Evolutionary conservation across 2,113 vertebrate genomes (phyloP), one percentile per base, ranked within the genome.

Genomic region (Sinocyclocheilus rhinocerous): DNA sequence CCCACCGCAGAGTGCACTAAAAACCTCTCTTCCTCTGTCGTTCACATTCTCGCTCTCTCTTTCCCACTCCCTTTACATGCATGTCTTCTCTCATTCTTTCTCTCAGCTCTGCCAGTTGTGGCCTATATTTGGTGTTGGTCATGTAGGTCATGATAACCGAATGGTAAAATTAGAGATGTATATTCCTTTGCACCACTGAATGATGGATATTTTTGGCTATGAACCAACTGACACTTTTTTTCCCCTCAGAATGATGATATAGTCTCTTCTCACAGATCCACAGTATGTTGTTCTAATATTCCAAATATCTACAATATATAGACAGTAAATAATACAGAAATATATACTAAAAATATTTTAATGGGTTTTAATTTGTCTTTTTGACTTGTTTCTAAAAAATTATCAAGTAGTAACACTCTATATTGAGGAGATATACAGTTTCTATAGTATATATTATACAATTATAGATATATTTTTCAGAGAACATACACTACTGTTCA

Each of bases 21-120:
- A 84, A 75, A 76, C 50, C 65, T 81, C 48, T 85, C 78, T 77
- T 22, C 29, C 22, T 42, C 59, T 70, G 57, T 73, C 45, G 36
- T 76, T 78, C 82, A 79, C n/a, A 2, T 29, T 39, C 75, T 63
- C n/a, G n/a, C 45, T 48, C 11, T 48, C 10, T 48, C 0, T 48
- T 48, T 12, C 45, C 2, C 45, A 48, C 76, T 76, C 12, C 10
- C 55, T 69, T 13, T 84, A 4, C 69, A 26, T 50, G 42, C 26
- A 36, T 39, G 20, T 73, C 22, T 24, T 55, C 20, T 29, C 16
- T 52, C 16, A 22, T 24, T 45, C 39, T 33, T 33, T 29, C 20
- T 73, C 7, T n/a, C 59, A 55, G 11, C 50, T 83, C 15, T 77
- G 45, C 48, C 75, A 76, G 77, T 80, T 63, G 57, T 80, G 57